Evolutionary conservation across 64 coral and sea anemone genomes (phyloP).

Genomic region (Porites lutea): DNA sequence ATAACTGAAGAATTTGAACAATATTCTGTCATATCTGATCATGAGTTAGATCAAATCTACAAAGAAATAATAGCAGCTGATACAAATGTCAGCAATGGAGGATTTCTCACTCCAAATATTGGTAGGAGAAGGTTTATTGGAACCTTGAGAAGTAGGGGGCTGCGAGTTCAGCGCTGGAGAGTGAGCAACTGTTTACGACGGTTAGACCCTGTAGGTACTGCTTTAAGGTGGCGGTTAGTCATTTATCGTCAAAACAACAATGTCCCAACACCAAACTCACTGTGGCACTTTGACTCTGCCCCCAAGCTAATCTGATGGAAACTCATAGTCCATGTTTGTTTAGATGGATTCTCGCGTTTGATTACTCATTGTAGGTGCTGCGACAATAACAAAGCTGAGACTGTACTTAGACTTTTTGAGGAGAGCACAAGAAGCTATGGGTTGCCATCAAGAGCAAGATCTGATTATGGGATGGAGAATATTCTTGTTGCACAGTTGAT

Average conservation of each 20-base stretch:
- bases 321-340: background rate
- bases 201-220: conserved; percentile 12
- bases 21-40: conserved; percentile 74
- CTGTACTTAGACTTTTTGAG: conserved; percentile 23
- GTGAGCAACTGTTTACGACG: conserved; percentile 5
- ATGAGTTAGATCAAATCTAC: conserved; percentile 76
- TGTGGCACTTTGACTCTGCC: conserved; percentile 34
- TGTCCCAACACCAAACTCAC: conserved; percentile 25
- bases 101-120: too few species aligned
- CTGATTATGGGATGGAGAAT: conserved; percentile 60
- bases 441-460: conserved; percentile 42
- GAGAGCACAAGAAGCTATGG: conserved; percentile 36
- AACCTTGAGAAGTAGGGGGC: conserved; percentile 16
- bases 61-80: conserved; percentile 21
- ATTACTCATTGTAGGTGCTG: too few species aligned
- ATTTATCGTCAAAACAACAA: conserved; percentile 29
- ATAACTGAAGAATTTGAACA: conserved; percentile 52
- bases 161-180: conserved; percentile 4
- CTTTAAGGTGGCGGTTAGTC: background rate
- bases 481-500: conserved; percentile 60
- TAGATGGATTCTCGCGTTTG: background rate
- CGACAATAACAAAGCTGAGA: conserved; percentile 53
- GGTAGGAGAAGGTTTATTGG: conserved; percentile 23
- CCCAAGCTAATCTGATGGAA: conserved; percentile 44
- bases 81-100: too few species aligned